These are phyloP conservation scores for Nycticryphes semicollaris DNA, from an alignment of 2,113 vertebrate genomes.

Conservation along the genomic window DNA sequence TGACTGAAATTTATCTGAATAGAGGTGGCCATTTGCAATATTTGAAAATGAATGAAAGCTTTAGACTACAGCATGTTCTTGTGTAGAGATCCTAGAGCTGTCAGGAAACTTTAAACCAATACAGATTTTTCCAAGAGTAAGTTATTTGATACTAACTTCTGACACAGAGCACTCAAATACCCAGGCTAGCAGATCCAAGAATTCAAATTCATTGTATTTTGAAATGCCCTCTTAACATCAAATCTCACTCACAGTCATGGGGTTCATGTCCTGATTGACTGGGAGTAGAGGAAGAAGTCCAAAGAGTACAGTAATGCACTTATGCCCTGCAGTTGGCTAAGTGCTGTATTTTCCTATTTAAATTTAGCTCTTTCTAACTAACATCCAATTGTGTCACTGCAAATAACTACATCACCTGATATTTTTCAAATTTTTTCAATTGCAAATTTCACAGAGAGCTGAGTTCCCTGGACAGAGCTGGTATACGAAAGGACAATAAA, in stretches of 20 bases:
- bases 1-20: neutral
- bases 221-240: neutral
- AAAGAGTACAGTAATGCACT: neutral
- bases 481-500: conserved; percentile 21
- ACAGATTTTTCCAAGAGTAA: neutral
- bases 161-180: neutral
- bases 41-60: neutral
- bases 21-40: neutral
- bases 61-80: neutral
- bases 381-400: neutral
- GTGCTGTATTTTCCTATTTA: neutral
- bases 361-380: neutral
- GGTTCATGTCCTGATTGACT: neutral
- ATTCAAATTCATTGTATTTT: neutral
- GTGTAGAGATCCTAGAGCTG: neutral
- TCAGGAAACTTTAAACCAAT: neutral
- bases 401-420: neutral
- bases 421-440: conserved; percentile 5
- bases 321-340: neutral
- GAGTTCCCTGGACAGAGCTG: neutral
- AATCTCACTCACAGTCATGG: neutral
- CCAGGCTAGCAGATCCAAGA: neutral
- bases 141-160: neutral
- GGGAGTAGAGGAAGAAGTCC: neutral
- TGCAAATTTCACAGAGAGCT: neutral